Conservation (phyloP, 2,797 vertebrate genomes). For the Intellagama lesueurii region DNA sequence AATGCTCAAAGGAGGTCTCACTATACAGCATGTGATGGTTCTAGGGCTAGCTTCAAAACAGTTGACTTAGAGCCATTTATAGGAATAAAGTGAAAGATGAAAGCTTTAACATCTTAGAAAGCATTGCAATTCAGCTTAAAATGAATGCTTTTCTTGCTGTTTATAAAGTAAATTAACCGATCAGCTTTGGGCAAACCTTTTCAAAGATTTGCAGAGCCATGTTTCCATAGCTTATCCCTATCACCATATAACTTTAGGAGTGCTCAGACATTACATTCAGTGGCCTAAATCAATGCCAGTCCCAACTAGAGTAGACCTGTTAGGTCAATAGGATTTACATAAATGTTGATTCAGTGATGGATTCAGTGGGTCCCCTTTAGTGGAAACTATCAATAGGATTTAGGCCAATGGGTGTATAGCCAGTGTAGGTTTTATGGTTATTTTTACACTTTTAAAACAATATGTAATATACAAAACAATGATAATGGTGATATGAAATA, state of each 20-base stretch:
- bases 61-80: conserved; percentile 18
- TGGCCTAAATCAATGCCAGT: too few relatives aligned
- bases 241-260: not conserved
- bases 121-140: conserved; percentile 4
- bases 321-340: too few relatives aligned
- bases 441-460: not conserved
- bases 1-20: conserved; percentile 20
- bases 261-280: too few relatives aligned
- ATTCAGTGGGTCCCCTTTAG: too few relatives aligned
- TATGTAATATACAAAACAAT: too few relatives aligned
- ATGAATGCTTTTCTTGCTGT: not conserved
- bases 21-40: conserved; percentile 31
- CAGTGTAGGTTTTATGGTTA: not conserved
- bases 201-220: not conserved
- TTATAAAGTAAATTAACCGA: conserved; percentile 14
- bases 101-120: conserved; percentile 24
- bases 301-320: too few relatives aligned
- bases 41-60: conserved; percentile 30
- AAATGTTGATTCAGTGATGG: too few relatives aligned
- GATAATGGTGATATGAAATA: not conserved
- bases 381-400: too few relatives aligned
- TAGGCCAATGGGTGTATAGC: too few relatives aligned
- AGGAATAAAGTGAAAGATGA: conserved; percentile 28
- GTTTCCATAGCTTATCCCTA: not conserved
- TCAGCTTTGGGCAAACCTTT: not conserved